These are phyloP conservation scores for Pseudomyrmex concolor DNA, from an alignment of 1,140 invertebrate species.

Conservation along the genomic window DNA sequence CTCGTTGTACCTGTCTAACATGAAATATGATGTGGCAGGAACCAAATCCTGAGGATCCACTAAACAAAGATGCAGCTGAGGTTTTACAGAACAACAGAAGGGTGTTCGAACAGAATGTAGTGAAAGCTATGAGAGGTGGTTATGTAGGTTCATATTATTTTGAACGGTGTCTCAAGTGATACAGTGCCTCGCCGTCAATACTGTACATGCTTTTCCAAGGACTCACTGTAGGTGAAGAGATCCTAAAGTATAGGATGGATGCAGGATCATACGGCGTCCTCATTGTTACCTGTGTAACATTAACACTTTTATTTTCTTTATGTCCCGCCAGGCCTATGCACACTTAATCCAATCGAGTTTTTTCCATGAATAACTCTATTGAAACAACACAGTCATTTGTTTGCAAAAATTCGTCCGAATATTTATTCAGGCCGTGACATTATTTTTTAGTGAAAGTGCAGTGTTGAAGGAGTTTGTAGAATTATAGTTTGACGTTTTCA, in stretches of 20 bases:
- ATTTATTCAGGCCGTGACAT: conserved; percentile 47
- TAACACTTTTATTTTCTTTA: conserved; percentile 81
- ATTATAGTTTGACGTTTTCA: conserved; percentile 59
- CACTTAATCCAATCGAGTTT: conserved; percentile 80
- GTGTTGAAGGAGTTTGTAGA: conserved; percentile 22
- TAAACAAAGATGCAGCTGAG: conserved; percentile 99
- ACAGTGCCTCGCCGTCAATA: conserved; percentile 68
- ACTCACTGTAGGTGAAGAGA: conserved; percentile 71
- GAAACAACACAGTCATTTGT: conserved; percentile 10
- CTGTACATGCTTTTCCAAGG: conserved; percentile 69
- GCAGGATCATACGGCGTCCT: conserved; percentile 68
- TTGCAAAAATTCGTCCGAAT: conserved; percentile 31
- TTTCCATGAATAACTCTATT: conserved; percentile 72
- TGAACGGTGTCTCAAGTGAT: conserved; percentile 98
- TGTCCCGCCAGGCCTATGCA: conserved; percentile 80
- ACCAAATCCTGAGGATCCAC: conserved; percentile 98
- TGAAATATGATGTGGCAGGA: conserved; percentile 88
- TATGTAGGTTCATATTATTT: conserved; percentile 97
- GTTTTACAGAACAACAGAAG: conserved; percentile 97
- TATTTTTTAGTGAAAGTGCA: conserved; percentile 55
- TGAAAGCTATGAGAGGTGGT: conserved; percentile 97
- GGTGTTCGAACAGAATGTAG: conserved; percentile 98
- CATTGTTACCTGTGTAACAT: conserved; percentile 70
- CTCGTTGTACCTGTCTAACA: conserved; percentile 8
- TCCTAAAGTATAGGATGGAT: conserved; percentile 70